Evolutionary conservation across 2,797 vertebrate species (phyloP).

Genomic region (Strix occidentalis): DNA sequence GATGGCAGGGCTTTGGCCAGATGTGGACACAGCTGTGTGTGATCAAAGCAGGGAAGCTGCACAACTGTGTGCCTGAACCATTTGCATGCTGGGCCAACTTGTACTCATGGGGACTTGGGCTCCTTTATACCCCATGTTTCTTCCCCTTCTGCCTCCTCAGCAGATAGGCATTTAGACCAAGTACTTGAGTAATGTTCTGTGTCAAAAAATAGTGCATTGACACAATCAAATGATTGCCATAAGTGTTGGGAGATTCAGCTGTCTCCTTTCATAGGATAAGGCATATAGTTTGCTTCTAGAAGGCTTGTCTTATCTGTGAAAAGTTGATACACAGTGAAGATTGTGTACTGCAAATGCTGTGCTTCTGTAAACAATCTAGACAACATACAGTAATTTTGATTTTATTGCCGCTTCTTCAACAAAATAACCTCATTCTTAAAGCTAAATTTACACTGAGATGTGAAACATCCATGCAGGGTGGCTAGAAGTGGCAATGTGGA

Average conservation of each 20-base stretch:
- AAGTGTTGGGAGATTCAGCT: neutral
- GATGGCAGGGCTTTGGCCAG: neutral
- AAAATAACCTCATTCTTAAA: neutral
- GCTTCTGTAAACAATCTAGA: neutral
- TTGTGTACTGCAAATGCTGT: neutral
- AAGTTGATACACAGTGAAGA: neutral
- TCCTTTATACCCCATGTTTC: neutral
- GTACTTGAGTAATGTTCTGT: neutral
- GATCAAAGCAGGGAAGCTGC: neutral
- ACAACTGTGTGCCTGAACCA: neutral
- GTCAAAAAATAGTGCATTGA: neutral
- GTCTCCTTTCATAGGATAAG: neutral
- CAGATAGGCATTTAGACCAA: neutral
- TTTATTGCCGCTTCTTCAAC: neutral
- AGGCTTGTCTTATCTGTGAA: neutral
- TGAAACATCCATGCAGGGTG: neutral
- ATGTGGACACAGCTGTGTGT: neutral
- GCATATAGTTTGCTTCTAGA: neutral
- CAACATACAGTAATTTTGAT: neutral
- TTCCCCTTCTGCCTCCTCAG: neutral
- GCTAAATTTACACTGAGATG: neutral
- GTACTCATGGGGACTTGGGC: neutral
- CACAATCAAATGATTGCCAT: rapidly evolving
- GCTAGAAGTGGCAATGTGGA: neutral
- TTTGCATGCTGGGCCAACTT: rapidly evolving